Evolutionary conservation across 2,888 invertebrate species (phyloP).

Genomic region (Andrena trimmerana): DNA sequence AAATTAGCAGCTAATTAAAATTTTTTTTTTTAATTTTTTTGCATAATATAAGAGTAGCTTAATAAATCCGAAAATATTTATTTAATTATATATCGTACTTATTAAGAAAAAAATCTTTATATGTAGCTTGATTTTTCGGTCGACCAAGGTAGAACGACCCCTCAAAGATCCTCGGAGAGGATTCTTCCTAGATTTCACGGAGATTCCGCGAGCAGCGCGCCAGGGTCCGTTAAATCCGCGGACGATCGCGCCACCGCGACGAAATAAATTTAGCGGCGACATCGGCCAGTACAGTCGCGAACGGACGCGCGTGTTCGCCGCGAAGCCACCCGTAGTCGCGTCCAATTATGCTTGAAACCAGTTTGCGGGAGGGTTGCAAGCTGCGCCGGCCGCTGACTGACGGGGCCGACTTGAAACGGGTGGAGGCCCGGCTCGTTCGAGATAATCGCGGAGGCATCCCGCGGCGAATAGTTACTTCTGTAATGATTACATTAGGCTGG

Average conservation of each 20-base stretch:
- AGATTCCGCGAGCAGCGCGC: slow-evolving; percentile 29
- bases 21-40: too few relatives aligned
- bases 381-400: slow-evolving; percentile 37
- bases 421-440: slow-evolving; percentile 30
- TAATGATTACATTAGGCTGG: slow-evolving; percentile 62
- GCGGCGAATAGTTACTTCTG: slow-evolving; percentile 65
- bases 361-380: slow-evolving; percentile 70
- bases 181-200: background rate
- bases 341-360: slow-evolving; percentile 81
- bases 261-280: slow-evolving; percentile 66
- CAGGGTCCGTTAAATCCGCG: slow-evolving; percentile 43
- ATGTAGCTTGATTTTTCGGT: too few relatives aligned
- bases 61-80: too few relatives aligned
- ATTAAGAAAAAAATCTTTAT: too few relatives aligned
- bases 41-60: too few relatives aligned
- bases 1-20: too few relatives aligned
- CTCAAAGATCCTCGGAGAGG: too few relatives aligned
- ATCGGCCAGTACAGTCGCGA: slow-evolving; percentile 2
- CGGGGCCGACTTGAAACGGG: slow-evolving; percentile 40
- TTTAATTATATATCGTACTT: too few relatives aligned
- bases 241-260: slow-evolving; percentile 49
- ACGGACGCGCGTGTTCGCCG: slow-evolving; percentile 17
- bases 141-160: too few relatives aligned
- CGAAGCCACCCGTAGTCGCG: slow-evolving; percentile 69
- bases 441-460: slow-evolving; percentile 56